Percentiles rank a stretch among this genome's conserved stretches.
These are phyloP conservation scores for Brachionus rotundiformis DNA, from an alignment of 1,140 invertebrate genomes.

Conservation along the genomic window DNA sequence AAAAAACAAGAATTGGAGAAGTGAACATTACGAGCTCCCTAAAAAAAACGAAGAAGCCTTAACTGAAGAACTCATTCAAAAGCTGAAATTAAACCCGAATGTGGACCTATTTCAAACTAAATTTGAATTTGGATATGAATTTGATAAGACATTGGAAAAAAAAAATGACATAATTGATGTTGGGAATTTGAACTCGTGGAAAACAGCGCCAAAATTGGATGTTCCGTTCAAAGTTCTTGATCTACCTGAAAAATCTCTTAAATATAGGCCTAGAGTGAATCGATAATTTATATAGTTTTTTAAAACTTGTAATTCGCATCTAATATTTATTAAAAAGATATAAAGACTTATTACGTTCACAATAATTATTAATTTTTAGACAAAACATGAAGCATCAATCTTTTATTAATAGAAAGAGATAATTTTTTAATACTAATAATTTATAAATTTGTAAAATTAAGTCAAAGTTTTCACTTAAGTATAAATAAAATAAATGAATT, in stretches of 20 bases:
- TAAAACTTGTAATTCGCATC: neutral
- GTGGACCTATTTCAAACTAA: neutral
- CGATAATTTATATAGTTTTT: neutral
- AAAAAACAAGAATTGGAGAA: slow-evolving; percentile 31
- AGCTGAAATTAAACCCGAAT: slow-evolving; percentile 20
- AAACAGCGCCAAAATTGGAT: neutral
- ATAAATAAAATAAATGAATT: too few species aligned
- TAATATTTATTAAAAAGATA: neutral
- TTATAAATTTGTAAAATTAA: too few species aligned
- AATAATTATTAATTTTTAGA: too few species aligned
- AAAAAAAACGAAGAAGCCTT: slow-evolving; percentile 16
- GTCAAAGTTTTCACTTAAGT: too few species aligned
- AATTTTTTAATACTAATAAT: too few species aligned
- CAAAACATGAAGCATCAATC: too few species aligned
- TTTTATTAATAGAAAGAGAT: too few species aligned
- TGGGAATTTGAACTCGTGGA: slow-evolving; percentile 25
- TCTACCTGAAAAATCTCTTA: slow-evolving; percentile 38
- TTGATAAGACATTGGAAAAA: slow-evolving; percentile 5
- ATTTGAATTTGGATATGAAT: slow-evolving; percentile 33
- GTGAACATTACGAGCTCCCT: slow-evolving; percentile 1
- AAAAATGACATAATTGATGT: slow-evolving; percentile 5
- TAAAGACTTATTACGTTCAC: too few species aligned
- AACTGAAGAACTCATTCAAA: neutral
- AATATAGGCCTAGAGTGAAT: slow-evolving; percentile 48
- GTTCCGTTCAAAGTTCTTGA: slow-evolving; percentile 48